phyloP scores from a whole-genome alignment of 2,113 vertebrate species.

The Aspidoscelis tigris region DNA sequence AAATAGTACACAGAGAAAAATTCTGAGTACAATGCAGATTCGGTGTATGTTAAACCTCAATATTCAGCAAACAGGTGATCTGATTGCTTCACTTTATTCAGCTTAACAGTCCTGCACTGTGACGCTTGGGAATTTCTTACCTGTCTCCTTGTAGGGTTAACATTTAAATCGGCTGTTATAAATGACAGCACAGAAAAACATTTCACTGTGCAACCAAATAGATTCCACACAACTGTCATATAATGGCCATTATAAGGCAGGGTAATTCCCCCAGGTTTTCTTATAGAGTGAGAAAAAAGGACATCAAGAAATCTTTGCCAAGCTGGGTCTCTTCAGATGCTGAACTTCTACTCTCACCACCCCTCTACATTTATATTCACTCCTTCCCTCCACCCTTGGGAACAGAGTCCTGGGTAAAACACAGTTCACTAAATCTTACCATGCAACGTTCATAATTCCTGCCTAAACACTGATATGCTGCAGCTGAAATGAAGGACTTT shows the following conservation, averaged over 20 bases:
- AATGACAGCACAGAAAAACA: not conserved
- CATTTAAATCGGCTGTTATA: not conserved
- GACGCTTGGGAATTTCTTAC: not conserved
- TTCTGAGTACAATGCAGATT: not conserved
- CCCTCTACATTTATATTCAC: no score
- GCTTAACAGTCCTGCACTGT: not conserved
- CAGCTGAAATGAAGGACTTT: not conserved
- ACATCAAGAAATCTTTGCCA: not conserved
- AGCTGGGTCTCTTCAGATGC: no score
- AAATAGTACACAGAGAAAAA: not conserved
- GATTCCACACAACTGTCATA: no score
- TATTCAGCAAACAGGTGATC: not conserved
- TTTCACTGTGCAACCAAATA: no score
- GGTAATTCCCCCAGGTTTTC: not conserved
- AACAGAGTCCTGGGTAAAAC: not conserved
- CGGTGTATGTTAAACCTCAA: not conserved
- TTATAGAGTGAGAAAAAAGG: not conserved
- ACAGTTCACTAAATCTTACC: not conserved
- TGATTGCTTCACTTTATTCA: not conserved
- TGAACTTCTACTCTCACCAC: no score
- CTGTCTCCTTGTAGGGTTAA: conserved; percentile 1
- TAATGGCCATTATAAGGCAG: no score
- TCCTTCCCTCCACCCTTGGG: no score
- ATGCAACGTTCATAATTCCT: not conserved
- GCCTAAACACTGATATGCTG: not conserved